A percentile compares a stretch with the other conserved stretches of the same genome.
Evolutionary conservation across 2,888 invertebrate genomes (phyloP).

Genomic region (Seira sanloemensis): DNA sequence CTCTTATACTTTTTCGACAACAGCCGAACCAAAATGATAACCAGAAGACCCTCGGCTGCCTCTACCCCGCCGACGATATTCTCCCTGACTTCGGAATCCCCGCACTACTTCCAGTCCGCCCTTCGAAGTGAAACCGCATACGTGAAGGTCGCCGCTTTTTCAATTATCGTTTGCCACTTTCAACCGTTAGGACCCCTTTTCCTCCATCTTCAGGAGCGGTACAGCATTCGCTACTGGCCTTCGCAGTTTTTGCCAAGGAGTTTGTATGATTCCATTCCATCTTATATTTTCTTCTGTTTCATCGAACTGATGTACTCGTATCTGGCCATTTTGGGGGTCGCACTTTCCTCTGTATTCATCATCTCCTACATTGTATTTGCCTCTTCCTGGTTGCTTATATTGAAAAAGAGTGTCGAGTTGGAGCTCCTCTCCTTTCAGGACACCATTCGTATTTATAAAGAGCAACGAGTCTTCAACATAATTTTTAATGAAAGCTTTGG

Average conservation of each 20-base stretch:
- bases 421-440: not conserved
- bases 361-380: not conserved
- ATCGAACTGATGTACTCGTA: not conserved
- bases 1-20: not conserved
- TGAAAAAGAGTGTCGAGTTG: not conserved
- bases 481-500: not conserved
- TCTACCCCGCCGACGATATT: not conserved
- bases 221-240: not conserved
- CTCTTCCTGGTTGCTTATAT: not conserved
- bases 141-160: not conserved
- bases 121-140: not conserved
- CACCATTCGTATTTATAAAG: not conserved
- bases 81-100: not conserved
- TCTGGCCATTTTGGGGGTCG: not conserved
- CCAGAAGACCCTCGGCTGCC: slow-evolving; percentile 14
- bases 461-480: not conserved
- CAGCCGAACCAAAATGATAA: not conserved
- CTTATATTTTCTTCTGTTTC: not conserved
- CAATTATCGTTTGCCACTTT: not conserved
- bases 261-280: not conserved
- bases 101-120: not conserved
- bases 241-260: not conserved
- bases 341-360: not conserved
- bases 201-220: not conserved
- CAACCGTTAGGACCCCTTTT: not conserved